phyloP scores from a whole-genome alignment of 2,797 vertebrate genomes.

The Phalanger gymnotis region DNA sequence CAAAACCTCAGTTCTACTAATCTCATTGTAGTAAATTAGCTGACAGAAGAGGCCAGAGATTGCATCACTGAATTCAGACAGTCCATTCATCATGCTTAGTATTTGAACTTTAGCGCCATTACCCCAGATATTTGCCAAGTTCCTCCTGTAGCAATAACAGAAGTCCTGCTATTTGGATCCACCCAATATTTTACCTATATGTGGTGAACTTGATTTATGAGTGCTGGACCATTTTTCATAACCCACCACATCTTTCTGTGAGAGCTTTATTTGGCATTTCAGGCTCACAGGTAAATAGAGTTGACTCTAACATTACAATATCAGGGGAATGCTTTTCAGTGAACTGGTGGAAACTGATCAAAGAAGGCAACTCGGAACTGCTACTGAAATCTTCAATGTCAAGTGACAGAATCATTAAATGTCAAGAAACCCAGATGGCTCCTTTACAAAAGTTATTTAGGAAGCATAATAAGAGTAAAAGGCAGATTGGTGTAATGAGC shows the following conservation, averaged over 20 bases:
- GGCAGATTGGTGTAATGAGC: background rate
- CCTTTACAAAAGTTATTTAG: slow-evolving; percentile 23
- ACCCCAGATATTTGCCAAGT: slow-evolving; percentile 40
- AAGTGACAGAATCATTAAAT: slow-evolving; percentile 58
- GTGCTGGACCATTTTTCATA: slow-evolving; percentile 67
- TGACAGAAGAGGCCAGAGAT: slow-evolving; percentile 58
- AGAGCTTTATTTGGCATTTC: slow-evolving; percentile 48
- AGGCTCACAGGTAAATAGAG: slow-evolving; percentile 56
- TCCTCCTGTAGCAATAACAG: background rate
- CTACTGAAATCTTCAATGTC: slow-evolving; percentile 35
- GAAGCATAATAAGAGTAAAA: slow-evolving; percentile 48
- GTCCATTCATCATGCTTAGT: slow-evolving; percentile 57
- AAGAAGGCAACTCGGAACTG: slow-evolving; percentile 57
- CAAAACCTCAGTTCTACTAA: slow-evolving; percentile 45
- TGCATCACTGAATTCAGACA: slow-evolving; percentile 39
- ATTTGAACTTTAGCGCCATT: slow-evolving; percentile 59
- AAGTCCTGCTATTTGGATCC: slow-evolving; percentile 39
- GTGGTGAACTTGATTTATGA: slow-evolving; percentile 47
- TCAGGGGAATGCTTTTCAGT: slow-evolving; percentile 47
- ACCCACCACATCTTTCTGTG: slow-evolving; percentile 43
- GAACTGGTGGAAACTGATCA: background rate
- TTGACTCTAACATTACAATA: slow-evolving; percentile 25
- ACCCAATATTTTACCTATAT: slow-evolving; percentile 39
- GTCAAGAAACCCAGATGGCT: slow-evolving; percentile 39
- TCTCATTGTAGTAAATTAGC: slow-evolving; percentile 43